Percentiles rank a stretch among this genome's conserved stretches.
Evolutionary conservation across 2,888 invertebrate genomes (phyloP).

Genomic region (Trachelus stipa): DNA sequence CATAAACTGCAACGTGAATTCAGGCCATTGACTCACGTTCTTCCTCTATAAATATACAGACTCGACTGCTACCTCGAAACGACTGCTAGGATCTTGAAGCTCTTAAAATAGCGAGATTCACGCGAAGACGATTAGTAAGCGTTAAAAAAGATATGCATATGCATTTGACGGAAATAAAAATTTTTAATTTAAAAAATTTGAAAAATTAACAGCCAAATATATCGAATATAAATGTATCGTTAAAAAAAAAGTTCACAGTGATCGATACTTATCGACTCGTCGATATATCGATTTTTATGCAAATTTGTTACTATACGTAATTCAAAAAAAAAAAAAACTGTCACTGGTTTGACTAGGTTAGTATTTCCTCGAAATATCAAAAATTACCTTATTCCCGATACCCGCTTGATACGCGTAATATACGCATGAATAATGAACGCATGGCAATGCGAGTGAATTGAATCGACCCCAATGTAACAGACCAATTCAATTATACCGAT

Average conservation of each 20-base stretch:
- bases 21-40: conserved; percentile 40
- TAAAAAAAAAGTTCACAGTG: no score
- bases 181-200: no score
- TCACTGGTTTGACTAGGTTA: not conserved
- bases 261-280: no score
- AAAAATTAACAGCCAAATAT: no score
- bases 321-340: not conserved
- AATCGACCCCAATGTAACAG: not conserved
- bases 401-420: not conserved
- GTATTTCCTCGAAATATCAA: not conserved
- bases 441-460: not conserved
- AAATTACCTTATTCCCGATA: not conserved
- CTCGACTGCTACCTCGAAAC: conserved; percentile 23
- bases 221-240: no score
- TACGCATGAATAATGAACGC: not conserved
- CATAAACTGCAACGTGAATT: conserved; percentile 4
- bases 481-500: not conserved
- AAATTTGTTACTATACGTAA: not conserved
- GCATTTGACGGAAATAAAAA: not conserved
- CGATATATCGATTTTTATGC: no score
- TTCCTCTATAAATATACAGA: conserved; percentile 44
- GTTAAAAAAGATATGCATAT: not conserved
- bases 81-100: conserved; percentile 32
- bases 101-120: conserved; percentile 41
- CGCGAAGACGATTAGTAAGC: not conserved